phyloP scores from a whole-genome alignment of 1,140 invertebrate genomes.

The Neelides sp. region DNA sequence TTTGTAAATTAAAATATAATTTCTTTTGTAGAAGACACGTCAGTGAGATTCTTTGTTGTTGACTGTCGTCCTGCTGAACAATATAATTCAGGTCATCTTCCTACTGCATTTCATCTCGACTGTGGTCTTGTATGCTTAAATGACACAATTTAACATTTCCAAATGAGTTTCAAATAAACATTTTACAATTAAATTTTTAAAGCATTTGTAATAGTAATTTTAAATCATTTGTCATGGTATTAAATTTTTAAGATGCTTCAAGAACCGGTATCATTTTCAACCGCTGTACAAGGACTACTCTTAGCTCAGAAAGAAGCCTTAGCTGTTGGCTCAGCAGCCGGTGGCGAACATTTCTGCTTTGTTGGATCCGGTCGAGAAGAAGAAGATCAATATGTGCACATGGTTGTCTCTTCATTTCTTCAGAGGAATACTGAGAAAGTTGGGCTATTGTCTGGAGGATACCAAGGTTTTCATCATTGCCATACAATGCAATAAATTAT shows the following conservation, averaged over 20 bases:
- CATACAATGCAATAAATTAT: no score
- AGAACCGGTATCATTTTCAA: slow-evolving; percentile 84
- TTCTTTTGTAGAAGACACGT: slow-evolving; percentile 9
- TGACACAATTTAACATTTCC: slow-evolving; percentile 6
- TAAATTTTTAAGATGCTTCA: slow-evolving; percentile 82
- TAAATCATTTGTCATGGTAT: slow-evolving; percentile 12
- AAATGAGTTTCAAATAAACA: slow-evolving; percentile 10
- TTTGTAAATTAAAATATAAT: background rate
- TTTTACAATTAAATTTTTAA: slow-evolving; percentile 3
- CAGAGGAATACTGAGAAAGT: slow-evolving; percentile 88
- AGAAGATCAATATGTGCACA: slow-evolving; percentile 92
- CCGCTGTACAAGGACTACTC: slow-evolving; percentile 83
- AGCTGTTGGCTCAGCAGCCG: slow-evolving; percentile 71
- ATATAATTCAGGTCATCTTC: slow-evolving; percentile 90
- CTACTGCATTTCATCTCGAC: slow-evolving; percentile 94
- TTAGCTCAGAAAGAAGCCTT: slow-evolving; percentile 80
- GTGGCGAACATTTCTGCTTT: slow-evolving; percentile 93
- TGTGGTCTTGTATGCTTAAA: slow-evolving; percentile 73
- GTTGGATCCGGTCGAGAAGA: slow-evolving; percentile 87
- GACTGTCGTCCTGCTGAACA: slow-evolving; percentile 93
- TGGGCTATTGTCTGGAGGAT: slow-evolving; percentile 82
- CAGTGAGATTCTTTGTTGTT: slow-evolving; percentile 84
- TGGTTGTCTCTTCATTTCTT: slow-evolving; percentile 95
- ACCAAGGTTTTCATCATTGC: slow-evolving; percentile 46
- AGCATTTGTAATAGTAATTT: slow-evolving; percentile 9